Evolutionary conservation across 1,140 invertebrate genomes (phyloP), one percentile per base, ranked within the genome.

Genomic region (Cotesia chilonis): DNA sequence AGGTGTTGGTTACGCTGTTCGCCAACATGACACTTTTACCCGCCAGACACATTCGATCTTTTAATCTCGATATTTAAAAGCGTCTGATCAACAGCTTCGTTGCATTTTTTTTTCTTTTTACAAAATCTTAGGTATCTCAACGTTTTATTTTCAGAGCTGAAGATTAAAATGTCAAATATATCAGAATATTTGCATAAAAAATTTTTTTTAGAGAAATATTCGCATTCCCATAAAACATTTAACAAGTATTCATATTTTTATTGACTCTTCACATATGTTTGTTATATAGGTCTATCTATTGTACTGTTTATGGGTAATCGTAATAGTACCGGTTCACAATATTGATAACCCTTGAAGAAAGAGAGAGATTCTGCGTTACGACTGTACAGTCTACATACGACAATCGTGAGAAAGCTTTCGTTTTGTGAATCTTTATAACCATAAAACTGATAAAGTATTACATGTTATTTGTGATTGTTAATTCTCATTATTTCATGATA

Each of bases 61-160:
- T 79, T 74, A 78, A 81, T 80, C 78, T 76, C 75, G 73, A 79
- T 80, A 77, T 81, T 73, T 82, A 71, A 79, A 74, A 70, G 74
- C 51, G 61, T 66, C 54, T 61, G 35, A 73, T 70, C 52, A 73
- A 72, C 65, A 66, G 64, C 38, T 36, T 36, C 37, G 59, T 60
- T 60, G 36, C 61, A 47, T 64, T 60, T 60, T 28, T 60, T 60
- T 35, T 64, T 12, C 1, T 37, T 41, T 41, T n/a, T 9, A 4
- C 9, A 37, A 37, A 36, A 4, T 37, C 37, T n/a, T 9, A 14
- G 9, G 12, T 14, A 36, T 64, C 37, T 7, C 4, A 10, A 17
- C 28, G 38, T 64, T 12, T 10, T 60, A 60, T 35, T 28, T 55
- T 64, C 4, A n/a, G 12, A 41, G 61, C 3, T 37, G 36, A n/a